A percentile compares a stretch with the other conserved stretches of the same genome.
phyloP scores from a whole-genome alignment of 2,888 invertebrate genomes.

The Rhopalosiphum nymphaeae region DNA sequence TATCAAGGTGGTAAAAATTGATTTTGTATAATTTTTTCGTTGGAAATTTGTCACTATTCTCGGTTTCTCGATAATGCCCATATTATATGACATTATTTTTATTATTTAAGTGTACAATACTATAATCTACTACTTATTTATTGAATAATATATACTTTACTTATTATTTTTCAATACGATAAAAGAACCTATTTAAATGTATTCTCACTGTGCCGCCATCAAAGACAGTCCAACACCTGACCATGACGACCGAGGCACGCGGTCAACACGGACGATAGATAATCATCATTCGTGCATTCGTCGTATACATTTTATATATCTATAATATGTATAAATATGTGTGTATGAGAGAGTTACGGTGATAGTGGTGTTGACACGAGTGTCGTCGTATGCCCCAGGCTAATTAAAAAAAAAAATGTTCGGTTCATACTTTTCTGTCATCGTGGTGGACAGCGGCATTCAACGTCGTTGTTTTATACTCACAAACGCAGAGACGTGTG shows the following conservation, averaged over 20 bases:
- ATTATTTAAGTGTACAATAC: background rate
- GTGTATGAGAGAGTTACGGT: background rate
- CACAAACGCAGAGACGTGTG: background rate
- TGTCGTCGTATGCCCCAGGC: constrained; percentile 42
- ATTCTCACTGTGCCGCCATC: background rate
- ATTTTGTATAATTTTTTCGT: background rate
- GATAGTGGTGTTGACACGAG: constrained; percentile 50
- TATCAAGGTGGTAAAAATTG: background rate
- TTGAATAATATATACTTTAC: background rate
- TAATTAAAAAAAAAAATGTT: constrained; percentile 44
- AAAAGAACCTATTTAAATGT: background rate
- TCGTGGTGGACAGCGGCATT: background rate
- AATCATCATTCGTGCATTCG: constrained; percentile 28
- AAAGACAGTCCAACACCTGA: constrained; percentile 31
- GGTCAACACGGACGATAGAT: constrained; percentile 34
- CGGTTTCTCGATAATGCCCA: background rate
- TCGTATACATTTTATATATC: background rate
- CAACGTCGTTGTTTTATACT: constrained; percentile 5
- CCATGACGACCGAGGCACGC: constrained; percentile 42
- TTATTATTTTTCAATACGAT: background rate
- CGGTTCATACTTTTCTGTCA: background rate
- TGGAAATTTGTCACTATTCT: background rate
- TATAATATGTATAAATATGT: background rate
- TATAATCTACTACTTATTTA: background rate
- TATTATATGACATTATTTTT: background rate